phyloP scores from a whole-genome alignment of 2,888 invertebrate genomes.

The Hoplodrina ambigua region DNA sequence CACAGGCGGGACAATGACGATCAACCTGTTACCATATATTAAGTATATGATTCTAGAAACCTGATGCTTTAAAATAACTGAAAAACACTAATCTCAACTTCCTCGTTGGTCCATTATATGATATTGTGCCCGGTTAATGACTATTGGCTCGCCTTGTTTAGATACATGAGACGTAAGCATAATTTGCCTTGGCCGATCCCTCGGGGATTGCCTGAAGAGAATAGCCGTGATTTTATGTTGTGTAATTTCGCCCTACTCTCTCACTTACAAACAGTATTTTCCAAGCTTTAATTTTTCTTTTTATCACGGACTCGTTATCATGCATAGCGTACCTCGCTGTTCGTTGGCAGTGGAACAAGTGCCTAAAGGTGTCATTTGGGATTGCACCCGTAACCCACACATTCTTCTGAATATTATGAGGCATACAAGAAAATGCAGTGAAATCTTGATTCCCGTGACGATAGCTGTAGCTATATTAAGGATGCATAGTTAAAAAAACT shows the following conservation, averaged over 20 bases:
- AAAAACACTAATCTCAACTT: no score
- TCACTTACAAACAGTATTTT: background rate
- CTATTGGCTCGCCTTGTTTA: background rate
- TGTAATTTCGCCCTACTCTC: background rate
- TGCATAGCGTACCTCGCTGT: background rate
- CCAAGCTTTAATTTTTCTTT: background rate
- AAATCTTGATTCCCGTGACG: background rate
- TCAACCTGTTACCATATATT: no score
- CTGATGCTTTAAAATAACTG: no score
- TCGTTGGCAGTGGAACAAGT: slow-evolving; percentile 9
- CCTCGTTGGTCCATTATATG: no score
- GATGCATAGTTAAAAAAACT: background rate
- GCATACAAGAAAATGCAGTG: background rate
- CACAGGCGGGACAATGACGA: no score
- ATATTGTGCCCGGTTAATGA: background rate
- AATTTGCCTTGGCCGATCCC: background rate
- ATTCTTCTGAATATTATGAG: slow-evolving; percentile 11
- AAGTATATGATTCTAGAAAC: no score
- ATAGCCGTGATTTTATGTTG: background rate
- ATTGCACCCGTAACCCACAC: background rate
- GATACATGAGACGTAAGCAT: no score
- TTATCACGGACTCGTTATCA: background rate
- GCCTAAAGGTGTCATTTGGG: background rate
- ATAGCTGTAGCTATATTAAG: background rate
- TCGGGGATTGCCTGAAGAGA: background rate